Evolutionary conservation across 2,797 vertebrate genomes (phyloP).

Genomic region (Denticeps clupeoides): DNA sequence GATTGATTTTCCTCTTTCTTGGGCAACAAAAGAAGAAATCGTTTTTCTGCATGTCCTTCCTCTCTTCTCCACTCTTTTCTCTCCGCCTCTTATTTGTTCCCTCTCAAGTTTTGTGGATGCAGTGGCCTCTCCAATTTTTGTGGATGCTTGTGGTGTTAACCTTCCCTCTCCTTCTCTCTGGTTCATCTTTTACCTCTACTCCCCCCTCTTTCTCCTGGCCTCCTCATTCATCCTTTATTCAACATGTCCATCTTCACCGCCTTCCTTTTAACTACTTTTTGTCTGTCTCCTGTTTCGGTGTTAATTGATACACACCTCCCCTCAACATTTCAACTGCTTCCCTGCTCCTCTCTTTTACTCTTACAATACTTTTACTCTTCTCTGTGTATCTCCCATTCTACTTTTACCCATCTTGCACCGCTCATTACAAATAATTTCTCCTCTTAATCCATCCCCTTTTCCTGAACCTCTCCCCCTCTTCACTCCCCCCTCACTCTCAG

Average conservation of each 20-base stretch:
- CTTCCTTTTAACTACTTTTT: background rate
- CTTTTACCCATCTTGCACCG: background rate
- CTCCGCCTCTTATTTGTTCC: background rate
- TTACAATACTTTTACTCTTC: background rate
- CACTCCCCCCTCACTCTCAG: conserved; percentile 35
- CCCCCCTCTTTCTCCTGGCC: background rate
- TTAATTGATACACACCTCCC: too few species aligned
- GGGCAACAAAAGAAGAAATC: conserved; percentile 33
- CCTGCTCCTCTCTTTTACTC: background rate
- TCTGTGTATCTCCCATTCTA: background rate
- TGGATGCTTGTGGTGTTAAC: too few species aligned
- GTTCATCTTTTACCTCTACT: background rate
- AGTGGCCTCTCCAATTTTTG: background rate
- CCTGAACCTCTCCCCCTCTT: background rate
- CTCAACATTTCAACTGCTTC: background rate
- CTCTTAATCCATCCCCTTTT: background rate
- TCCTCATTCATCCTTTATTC: background rate
- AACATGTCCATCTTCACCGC: background rate
- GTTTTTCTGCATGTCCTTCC: conserved; percentile 9
- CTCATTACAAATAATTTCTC: background rate
- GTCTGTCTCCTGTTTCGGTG: background rate
- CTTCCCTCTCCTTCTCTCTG: background rate
- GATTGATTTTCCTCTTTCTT: conserved; percentile 28
- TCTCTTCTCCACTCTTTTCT: background rate
- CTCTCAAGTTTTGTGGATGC: background rate